Percentiles rank a stretch among this genome's conserved stretches.
Conservation (phyloP, 2,113 vertebrate genomes). For the Myotis lucifugus region DNA sequence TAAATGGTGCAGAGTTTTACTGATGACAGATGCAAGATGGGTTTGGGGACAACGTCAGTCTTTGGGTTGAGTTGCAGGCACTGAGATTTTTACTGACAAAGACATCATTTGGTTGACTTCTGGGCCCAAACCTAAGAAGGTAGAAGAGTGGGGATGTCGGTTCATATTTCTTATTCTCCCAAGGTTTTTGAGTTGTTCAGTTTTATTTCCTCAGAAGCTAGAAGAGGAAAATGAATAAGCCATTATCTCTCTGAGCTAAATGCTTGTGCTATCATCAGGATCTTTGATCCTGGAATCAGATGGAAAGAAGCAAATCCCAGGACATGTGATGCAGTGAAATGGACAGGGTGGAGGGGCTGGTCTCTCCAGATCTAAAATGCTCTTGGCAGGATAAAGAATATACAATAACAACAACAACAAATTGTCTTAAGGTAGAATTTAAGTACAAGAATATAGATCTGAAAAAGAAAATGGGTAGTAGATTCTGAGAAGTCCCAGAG, state of each 20-base stretch:
- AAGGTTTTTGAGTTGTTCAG: background rate
- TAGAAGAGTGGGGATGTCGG: background rate
- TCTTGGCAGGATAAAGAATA: background rate
- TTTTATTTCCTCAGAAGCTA: conserved; percentile 29
- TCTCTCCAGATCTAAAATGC: background rate
- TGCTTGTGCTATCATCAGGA: background rate
- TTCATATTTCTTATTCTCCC: conserved; percentile 22
- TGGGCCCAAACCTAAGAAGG: background rate
- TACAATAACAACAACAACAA: background rate
- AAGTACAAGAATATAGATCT: background rate
- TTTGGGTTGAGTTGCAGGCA: background rate
- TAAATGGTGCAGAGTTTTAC: background rate
- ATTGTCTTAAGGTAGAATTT: background rate
- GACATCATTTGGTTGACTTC: background rate
- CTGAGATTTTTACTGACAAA: conserved; percentile 12
- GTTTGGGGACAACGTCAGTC: background rate
- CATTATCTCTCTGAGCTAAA: conserved; percentile 11
- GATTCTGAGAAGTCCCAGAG: background rate
- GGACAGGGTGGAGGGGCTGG: background rate
- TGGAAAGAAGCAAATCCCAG: background rate
- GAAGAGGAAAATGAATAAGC: conserved; percentile 16
- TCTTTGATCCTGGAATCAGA: background rate
- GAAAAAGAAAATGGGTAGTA: background rate
- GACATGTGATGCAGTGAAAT: background rate
- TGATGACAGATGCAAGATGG: conserved; percentile 2